Evolutionary conservation across 2,797 vertebrate species (phyloP).

Genomic region (Peromyscus aztecus): DNA sequence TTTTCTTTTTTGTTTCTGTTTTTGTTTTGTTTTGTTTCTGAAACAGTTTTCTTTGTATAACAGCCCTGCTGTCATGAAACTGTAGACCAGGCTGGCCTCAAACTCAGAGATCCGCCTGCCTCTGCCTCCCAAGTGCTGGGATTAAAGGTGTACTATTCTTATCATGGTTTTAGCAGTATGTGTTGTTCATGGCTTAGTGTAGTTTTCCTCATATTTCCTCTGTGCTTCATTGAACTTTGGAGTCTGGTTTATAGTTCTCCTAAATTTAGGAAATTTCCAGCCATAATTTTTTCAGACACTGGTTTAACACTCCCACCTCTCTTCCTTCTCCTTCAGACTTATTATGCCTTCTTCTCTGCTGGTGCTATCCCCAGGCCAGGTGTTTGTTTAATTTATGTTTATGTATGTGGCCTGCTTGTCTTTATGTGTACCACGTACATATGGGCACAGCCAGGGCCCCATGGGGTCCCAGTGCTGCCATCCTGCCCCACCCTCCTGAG

Average conservation of each 20-base stretch:
- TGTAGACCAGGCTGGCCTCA: neutral
- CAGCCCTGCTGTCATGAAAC: neutral
- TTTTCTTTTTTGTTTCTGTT: too few relatives aligned
- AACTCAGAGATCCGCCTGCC: neutral
- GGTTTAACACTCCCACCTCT: neutral
- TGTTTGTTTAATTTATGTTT: neutral
- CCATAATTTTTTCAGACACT: slow-evolving; percentile 6
- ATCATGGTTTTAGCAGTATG: slow-evolving; percentile 24
- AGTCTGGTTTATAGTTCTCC: slow-evolving; percentile 26
- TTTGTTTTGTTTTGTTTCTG: neutral
- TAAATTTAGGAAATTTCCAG: neutral
- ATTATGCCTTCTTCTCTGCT: neutral
- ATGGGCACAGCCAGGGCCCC: neutral
- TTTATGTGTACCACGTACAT: neutral
- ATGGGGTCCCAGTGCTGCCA: too few relatives aligned
- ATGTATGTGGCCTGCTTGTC: neutral
- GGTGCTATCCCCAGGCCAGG: neutral
- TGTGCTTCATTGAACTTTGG: slow-evolving; percentile 26
- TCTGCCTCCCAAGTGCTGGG: neutral
- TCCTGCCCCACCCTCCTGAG: too few relatives aligned
- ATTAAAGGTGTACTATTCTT: neutral
- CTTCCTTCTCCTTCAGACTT: neutral
- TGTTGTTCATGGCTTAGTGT: neutral
- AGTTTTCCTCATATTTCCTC: slow-evolving; percentile 38
- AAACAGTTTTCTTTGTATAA: neutral